Evolutionary conservation across 2,113 vertebrate species (phyloP).

Genomic region (Cryptoleucopteryx plumbea): DNA sequence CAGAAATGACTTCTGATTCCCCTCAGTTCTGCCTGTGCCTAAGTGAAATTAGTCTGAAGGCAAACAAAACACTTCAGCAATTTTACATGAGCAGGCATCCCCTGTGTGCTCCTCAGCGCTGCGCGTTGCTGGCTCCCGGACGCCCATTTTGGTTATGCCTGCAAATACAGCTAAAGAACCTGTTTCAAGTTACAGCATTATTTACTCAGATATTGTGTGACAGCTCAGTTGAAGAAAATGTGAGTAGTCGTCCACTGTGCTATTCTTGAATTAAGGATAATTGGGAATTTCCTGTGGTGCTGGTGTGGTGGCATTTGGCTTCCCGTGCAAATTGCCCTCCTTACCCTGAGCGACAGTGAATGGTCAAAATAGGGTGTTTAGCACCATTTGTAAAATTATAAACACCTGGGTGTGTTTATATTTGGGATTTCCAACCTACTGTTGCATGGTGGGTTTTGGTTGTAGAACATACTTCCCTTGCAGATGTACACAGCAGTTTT

Average conservation of each 20-base stretch:
- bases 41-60: background rate
- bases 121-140: background rate
- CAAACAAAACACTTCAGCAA: background rate
- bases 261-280: conserved; percentile 23
- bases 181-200: background rate
- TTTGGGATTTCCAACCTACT: background rate
- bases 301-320: background rate
- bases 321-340: background rate
- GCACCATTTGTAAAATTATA: background rate
- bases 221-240: conserved; percentile 54
- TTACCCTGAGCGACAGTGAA: accelerated
- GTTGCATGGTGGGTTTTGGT: background rate
- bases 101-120: accelerated
- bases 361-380: background rate
- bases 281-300: conserved; percentile 54
- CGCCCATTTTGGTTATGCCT: background rate
- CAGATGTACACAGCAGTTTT: background rate
- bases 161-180: background rate
- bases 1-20: background rate
- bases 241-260: background rate
- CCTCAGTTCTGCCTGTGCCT: background rate
- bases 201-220: background rate
- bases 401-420: background rate
- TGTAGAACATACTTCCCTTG: background rate
- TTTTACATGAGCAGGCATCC: background rate